phyloP scores from a whole-genome alignment of 2,888 invertebrate genomes.

The Dryobotodes eremita region DNA sequence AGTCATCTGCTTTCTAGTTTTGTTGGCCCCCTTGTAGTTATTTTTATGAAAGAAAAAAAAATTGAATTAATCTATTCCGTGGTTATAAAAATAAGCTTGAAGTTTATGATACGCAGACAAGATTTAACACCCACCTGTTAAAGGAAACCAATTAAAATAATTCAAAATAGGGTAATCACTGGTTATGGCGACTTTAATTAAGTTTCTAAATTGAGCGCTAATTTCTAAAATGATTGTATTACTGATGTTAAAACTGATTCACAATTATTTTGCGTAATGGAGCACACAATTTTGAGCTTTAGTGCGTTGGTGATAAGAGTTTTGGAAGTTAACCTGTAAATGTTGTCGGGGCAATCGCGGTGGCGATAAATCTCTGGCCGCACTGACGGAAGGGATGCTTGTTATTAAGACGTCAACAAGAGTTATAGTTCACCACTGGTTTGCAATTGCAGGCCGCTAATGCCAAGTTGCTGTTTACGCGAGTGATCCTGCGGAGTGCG shows the following conservation, averaged over 20 bases:
- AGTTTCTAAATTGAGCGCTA: conserved; percentile 54
- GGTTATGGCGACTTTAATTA: conserved; percentile 53
- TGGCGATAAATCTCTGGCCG: conserved; percentile 71
- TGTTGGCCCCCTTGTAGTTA: too few species aligned
- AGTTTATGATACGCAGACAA: conserved; percentile 4
- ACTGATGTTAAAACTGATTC: conserved; percentile 50
- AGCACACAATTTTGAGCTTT: conserved; percentile 41
- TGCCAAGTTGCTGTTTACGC: conserved; percentile 65
- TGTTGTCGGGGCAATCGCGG: conserved; percentile 34
- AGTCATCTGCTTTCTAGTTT: too few species aligned
- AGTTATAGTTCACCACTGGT: conserved; percentile 74
- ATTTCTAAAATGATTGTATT: conserved; percentile 61
- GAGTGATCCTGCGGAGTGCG: conserved; percentile 34
- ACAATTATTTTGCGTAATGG: conserved; percentile 39
- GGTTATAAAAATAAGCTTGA: not conserved
- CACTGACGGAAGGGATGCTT: conserved; percentile 72
- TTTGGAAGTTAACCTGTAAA: conserved; percentile 45
- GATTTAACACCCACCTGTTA: conserved; percentile 37
- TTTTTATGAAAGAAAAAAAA: too few species aligned
- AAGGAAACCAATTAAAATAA: conserved; percentile 52
- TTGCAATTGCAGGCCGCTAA: conserved; percentile 64
- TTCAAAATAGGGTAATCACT: conserved; percentile 58
- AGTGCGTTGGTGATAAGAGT: conserved; percentile 24
- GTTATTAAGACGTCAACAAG: conserved; percentile 79
- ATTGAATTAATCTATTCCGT: not conserved